A percentile compares a stretch with the other conserved stretches of the same genome.
Conservation (phyloP, 2,113 vertebrate species). For the Microtus montanus region DNA sequence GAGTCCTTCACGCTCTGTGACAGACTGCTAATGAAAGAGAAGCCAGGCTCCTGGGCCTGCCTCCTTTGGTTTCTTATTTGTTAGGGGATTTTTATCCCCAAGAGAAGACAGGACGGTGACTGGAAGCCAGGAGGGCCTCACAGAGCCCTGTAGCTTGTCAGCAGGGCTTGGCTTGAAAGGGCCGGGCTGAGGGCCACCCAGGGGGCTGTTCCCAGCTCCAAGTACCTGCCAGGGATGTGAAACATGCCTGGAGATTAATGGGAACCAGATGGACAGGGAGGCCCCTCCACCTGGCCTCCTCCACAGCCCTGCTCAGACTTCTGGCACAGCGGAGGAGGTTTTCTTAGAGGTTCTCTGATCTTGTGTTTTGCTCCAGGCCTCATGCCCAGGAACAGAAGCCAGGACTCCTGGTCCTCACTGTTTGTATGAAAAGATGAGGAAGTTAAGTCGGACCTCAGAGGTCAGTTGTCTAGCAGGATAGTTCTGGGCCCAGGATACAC, state of each 20-base stretch:
- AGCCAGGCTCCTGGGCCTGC: slow-evolving; percentile 51
- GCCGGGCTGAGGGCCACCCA: slow-evolving; percentile 85
- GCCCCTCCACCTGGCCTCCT: slow-evolving; percentile 77
- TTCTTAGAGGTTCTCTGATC: slow-evolving; percentile 57
- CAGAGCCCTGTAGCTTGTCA: slow-evolving; percentile 81
- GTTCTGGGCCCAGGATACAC: background rate
- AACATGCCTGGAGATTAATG: slow-evolving; percentile 84
- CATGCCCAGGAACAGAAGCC: slow-evolving; percentile 36
- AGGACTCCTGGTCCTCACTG: background rate
- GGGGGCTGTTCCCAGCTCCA: slow-evolving; percentile 84
- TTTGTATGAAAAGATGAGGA: slow-evolving; percentile 44
- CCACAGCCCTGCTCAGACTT: slow-evolving; percentile 28
- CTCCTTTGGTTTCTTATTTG: slow-evolving; percentile 76
- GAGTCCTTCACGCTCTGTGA: slow-evolving; percentile 83
- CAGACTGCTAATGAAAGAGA: slow-evolving; percentile 82
- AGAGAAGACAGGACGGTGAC: slow-evolving; percentile 75
- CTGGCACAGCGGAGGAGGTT: slow-evolving; percentile 52
- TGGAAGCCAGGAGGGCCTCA: slow-evolving; percentile 82
- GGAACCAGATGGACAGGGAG: slow-evolving; percentile 85
- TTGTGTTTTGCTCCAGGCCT: slow-evolving; percentile 25
- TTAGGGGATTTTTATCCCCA: slow-evolving; percentile 74
- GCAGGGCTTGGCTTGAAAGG: slow-evolving; percentile 84
- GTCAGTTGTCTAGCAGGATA: background rate
- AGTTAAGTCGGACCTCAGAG: background rate
- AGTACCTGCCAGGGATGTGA: slow-evolving; percentile 86